Base-by-base conservation (phyloP, 2,797 vertebrate species). In the Lagorchestes hirsutus region DNA sequence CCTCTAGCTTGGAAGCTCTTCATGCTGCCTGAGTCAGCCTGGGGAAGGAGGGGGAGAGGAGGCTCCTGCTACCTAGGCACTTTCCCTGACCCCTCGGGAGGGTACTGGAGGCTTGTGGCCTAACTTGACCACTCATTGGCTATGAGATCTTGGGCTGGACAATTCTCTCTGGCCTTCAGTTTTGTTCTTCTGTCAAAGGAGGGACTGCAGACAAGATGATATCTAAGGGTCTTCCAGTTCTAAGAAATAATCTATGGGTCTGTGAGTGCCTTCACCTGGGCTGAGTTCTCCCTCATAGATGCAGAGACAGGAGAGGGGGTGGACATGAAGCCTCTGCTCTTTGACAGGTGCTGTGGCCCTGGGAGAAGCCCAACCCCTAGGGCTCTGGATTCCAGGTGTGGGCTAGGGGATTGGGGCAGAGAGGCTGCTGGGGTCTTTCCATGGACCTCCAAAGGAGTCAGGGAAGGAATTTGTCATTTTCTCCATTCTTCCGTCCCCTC, bases 401-500 rank as follows among this genome's bases (percentile, higher is more conserved):
- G 74, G 74, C 6, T 24, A 18, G 67, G 18, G n/a, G 18, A 18
- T 82, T 16, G 22, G 74, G 74, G 22, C 18, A 82, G 22, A 82
- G 74, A 82, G 40, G 40, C 74, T 46, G 9, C 22, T 87, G 74
- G 74, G 24, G 40, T 87, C 74, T 87, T 87, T 87, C 74, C 74
- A 87, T 4, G 8, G 40, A 87, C 13, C 40, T 87, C 74, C 40
- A 87, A 87, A 74, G 34, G 34, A 74, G 34, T 28, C 34, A 40
- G 62, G 62, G 14, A n/a, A 74, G 34, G 14, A 14, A 18, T 74
- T 74, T 74, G 62, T 34, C 34, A 16, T 1, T 74, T 74, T 74
- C 34, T 74, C 14, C 5, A 0, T 74, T 14, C 31, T n/a, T n/a
- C 13, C 5, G 1, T 16, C 34, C 0, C 16, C 67, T 1, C 22